phyloP scores from a whole-genome alignment of 1,140 invertebrate species.

The Calliphora vicina region DNA sequence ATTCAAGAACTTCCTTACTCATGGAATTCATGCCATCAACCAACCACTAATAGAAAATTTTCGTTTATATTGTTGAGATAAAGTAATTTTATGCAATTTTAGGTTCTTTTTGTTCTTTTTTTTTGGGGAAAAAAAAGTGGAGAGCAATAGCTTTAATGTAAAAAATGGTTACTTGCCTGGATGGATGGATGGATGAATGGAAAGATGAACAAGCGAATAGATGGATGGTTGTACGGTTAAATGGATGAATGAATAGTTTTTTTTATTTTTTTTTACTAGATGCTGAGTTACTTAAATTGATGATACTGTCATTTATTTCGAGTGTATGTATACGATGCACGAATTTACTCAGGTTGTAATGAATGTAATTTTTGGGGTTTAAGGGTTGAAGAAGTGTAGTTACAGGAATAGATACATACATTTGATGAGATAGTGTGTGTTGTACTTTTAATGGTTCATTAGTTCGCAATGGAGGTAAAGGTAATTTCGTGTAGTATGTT shows the following conservation, averaged over 20 bases:
- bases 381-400: neutral
- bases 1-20: no score
- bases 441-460: neutral
- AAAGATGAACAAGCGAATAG: neutral
- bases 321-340: neutral
- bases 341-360: no score
- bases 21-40: no score
- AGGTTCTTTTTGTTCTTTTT: neutral
- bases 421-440: neutral
- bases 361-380: neutral
- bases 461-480: neutral
- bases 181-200: neutral
- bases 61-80: neutral
- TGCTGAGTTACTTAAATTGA: neutral
- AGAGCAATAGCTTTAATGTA: neutral
- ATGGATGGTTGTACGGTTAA: neutral
- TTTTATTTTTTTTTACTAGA: neutral
- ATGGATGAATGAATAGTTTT: neutral
- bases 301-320: neutral
- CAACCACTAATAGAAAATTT: no score
- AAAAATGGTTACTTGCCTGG: no score
- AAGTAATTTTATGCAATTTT: constrained; percentile 1
- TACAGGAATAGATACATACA: neutral
- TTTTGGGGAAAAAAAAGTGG: neutral
- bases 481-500: neutral